Evolutionary conservation across 2,113 vertebrate species (phyloP).

Genomic region (Corythornis vintsioides): DNA sequence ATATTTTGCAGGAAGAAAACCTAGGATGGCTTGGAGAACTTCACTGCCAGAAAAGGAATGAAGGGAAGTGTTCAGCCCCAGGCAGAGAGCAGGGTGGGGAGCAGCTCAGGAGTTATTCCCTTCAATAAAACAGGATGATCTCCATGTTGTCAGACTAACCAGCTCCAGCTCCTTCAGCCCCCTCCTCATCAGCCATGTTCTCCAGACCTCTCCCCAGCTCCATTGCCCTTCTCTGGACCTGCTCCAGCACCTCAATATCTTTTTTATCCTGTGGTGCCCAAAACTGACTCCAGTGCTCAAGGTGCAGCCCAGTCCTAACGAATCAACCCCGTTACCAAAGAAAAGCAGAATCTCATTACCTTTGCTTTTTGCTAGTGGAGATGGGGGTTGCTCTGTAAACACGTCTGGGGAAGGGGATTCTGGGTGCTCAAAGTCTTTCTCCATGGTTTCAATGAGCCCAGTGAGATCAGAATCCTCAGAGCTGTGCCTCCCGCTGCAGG

Average conservation of each 20-base stretch:
- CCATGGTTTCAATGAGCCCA: conserved; percentile 93
- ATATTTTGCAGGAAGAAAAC: neutral
- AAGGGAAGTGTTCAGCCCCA: neutral
- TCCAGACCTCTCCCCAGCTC: no score
- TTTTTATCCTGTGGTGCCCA: no score
- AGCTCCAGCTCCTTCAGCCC: no score
- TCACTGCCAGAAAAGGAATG: neutral
- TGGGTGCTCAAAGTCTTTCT: conserved; percentile 93
- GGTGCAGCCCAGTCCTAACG: no score
- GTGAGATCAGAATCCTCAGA: conserved; percentile 88
- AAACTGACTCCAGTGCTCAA: no score
- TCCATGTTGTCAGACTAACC: no score
- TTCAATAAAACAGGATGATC: no score
- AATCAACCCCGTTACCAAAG: neutral
- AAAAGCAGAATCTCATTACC: conserved; percentile 74
- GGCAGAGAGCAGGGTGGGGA: neutral
- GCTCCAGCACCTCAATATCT: no score
- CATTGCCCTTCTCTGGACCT: no score
- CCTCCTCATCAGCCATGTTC: no score
- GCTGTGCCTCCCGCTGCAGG: conserved; percentile 77
- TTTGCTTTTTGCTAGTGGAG: conserved; percentile 87
- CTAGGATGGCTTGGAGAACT: neutral
- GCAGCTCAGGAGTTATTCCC: neutral
- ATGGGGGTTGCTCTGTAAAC: conserved; percentile 86
- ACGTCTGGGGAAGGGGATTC: conserved; percentile 81